phyloP scores from a whole-genome alignment of 2,888 invertebrate species.

The Netelia virgata region DNA sequence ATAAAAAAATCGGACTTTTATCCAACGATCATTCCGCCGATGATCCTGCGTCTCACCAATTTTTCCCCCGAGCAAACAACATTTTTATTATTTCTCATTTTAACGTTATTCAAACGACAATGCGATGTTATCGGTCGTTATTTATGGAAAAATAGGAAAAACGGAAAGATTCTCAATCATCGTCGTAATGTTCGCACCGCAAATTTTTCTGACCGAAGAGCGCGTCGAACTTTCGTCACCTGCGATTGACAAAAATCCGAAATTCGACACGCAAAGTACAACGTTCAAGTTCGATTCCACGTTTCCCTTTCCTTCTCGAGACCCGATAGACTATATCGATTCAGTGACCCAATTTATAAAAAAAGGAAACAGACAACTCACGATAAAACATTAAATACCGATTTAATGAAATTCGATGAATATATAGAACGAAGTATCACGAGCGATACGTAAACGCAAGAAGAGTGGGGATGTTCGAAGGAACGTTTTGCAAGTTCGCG shows the following conservation, averaged over 20 bases:
- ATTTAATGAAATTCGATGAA: background rate
- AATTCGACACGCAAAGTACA: background rate
- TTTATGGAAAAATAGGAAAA: too few relatives aligned
- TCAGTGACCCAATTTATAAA: background rate
- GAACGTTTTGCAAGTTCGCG: slow-evolving; percentile 67
- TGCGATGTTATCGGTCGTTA: too few relatives aligned
- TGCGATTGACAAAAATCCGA: background rate
- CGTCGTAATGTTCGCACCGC: background rate
- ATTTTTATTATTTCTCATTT: too few relatives aligned
- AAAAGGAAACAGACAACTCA: background rate
- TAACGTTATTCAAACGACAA: too few relatives aligned
- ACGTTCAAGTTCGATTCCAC: background rate
- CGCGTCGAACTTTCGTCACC: background rate
- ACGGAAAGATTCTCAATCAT: background rate
- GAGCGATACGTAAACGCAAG: background rate
- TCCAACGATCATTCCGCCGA: background rate
- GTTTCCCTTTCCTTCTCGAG: background rate
- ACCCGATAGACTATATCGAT: background rate
- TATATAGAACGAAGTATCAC: background rate
- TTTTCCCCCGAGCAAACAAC: too few relatives aligned
- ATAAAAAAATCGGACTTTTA: background rate
- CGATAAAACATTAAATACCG: background rate
- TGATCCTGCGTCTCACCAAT: background rate
- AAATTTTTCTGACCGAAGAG: background rate
- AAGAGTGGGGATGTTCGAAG: slow-evolving; percentile 72